A percentile compares a stretch with the other conserved stretches of the same genome.
Conservation (phyloP, 2,888 invertebrate genomes). For the Nomada hirtipes region DNA sequence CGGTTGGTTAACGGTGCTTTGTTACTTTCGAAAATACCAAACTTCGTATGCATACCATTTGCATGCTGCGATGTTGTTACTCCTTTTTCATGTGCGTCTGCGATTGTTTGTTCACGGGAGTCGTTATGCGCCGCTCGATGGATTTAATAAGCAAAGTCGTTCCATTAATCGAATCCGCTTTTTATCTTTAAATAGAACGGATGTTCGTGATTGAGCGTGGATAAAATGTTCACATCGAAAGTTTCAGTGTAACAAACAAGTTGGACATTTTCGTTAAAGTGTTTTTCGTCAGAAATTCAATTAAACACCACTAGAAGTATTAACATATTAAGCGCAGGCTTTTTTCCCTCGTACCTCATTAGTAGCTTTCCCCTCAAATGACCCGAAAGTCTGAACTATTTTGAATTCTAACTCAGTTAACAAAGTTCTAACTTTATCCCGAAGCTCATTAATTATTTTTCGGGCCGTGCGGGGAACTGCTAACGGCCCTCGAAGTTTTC, state of each 20-base stretch:
- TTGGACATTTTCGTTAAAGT: no score
- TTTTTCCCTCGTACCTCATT: neutral
- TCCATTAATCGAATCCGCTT: no score
- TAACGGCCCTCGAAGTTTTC: neutral
- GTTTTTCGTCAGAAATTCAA: no score
- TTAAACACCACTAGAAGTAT: no score
- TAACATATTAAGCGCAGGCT: neutral
- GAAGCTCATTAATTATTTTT: conserved; percentile 16
- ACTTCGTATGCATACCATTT: neutral
- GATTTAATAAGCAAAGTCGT: neutral
- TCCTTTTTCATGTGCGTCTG: neutral
- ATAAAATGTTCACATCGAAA: no score
- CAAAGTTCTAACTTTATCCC: neutral
- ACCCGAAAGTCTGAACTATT: neutral
- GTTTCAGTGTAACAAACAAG: no score
- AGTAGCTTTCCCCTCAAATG: neutral
- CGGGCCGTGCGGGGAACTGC: no score
- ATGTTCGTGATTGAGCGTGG: no score
- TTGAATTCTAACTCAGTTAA: neutral
- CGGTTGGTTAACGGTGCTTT: neutral
- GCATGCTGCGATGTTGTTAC: neutral
- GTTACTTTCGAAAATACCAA: neutral
- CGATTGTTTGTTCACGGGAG: neutral
- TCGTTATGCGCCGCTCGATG: neutral
- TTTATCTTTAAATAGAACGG: no score